These are phyloP conservation scores for Trichogramma pretiosum DNA, from an alignment of 1,140 invertebrate genomes.

Conservation along the genomic window DNA sequence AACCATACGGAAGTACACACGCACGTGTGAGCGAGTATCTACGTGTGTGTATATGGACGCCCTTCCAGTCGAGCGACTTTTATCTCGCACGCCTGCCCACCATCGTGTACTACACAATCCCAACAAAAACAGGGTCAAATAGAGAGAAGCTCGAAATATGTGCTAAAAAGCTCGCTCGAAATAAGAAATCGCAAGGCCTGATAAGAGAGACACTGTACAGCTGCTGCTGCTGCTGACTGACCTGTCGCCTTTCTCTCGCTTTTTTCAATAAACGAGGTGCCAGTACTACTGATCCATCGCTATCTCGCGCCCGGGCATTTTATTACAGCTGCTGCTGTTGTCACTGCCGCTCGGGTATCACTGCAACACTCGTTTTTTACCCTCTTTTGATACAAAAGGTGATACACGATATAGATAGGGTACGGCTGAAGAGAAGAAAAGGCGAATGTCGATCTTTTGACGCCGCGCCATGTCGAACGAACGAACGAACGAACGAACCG, in stretches of 20 bases:
- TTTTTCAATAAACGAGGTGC: constrained; percentile 36
- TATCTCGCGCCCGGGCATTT: constrained; percentile 26
- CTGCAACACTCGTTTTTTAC: background rate
- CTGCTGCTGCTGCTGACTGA: too few relatives aligned
- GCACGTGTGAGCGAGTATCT: background rate
- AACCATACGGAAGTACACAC: too few relatives aligned
- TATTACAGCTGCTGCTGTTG: constrained; percentile 28
- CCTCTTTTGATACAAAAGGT: too few relatives aligned
- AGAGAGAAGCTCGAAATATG: background rate
- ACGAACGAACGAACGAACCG: too few relatives aligned
- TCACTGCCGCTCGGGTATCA: too few relatives aligned
- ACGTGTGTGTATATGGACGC: too few relatives aligned
- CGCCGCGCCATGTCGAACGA: too few relatives aligned
- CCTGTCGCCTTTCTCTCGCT: constrained; percentile 12
- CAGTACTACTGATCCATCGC: background rate
- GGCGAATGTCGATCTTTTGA: too few relatives aligned
- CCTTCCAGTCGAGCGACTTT: constrained; percentile 1
- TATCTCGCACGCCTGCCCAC: background rate
- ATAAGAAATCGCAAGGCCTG: background rate
- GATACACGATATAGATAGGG: too few relatives aligned
- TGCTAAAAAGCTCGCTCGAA: background rate
- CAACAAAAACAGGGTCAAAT: background rate
- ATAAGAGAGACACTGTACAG: too few relatives aligned
- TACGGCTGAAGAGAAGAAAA: too few relatives aligned
- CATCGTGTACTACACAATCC: background rate